Base-by-base conservation (phyloP, 2,113 vertebrate species). In the Dascyllus trimaculatus region DNA sequence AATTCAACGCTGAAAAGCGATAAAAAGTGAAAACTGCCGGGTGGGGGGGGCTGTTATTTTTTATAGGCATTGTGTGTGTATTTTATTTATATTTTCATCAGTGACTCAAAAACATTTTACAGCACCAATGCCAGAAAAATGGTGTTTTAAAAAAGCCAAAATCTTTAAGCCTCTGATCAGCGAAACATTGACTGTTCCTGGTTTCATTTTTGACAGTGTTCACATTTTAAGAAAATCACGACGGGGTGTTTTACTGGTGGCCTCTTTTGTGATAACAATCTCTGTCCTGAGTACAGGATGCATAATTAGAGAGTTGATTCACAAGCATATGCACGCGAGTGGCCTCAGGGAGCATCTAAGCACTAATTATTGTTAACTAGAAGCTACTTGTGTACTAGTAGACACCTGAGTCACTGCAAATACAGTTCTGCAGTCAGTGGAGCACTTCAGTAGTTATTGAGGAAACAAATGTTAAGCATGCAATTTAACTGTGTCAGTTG, bases 281-380 rank as follows among this genome's bases (percentile, higher is more conserved):
- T 60, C 38, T 49, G 26, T 73, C 1, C 5, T 22, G 4, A 40
- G 35, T 32, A 35, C 2, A 73, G 0, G 11, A 48, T 35, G 48
- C 25, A 49, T 79, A 79, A 84, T 63, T 63, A 21, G 67, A 57
- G 11, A 62, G 17, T 48, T 60, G 24, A 46, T 69, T 61, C 25
- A 24, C 49, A 11, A 29, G 21, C 40, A 60, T 48, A 19, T 53
- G 56, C 1, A 0, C 25, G 29, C 46, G 29, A 64, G 17, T 64
- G 65, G 35, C 63, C 71, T 70, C 4, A 38, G 57, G 66, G 57
- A 81, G 38, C 25, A 53, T 58, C 57, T 81, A 62, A 53, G 48
- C 2, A 15, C 46, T 46, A 81, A 53, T 78, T 81, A 84, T 29
- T 69, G 52, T 77, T 70, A 64, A 78, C 60, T 48, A 25, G 43